Conservation (phyloP, 2,888 invertebrate species). For the Scaptomyza polygonia region DNA sequence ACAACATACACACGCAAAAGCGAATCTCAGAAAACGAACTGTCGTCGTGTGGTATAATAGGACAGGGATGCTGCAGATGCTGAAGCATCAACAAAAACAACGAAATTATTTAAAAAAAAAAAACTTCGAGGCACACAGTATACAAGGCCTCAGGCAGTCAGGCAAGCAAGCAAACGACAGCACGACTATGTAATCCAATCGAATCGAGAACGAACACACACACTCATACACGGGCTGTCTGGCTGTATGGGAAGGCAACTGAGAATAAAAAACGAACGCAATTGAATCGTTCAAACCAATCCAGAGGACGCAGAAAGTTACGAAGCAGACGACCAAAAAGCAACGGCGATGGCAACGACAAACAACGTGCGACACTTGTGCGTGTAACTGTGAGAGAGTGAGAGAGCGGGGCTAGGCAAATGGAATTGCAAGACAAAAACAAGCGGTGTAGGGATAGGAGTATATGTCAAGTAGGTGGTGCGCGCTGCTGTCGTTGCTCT, state of each 20-base stretch:
- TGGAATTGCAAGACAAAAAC: slow-evolving; percentile 46
- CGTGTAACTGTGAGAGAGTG: slow-evolving; percentile 16
- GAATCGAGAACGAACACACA: slow-evolving; percentile 66
- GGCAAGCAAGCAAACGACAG: slow-evolving; percentile 43
- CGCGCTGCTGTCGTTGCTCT: slow-evolving; percentile 2
- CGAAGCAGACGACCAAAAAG: slow-evolving; percentile 64
- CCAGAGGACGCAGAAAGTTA: slow-evolving; percentile 69
- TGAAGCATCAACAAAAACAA: slow-evolving; percentile 53
- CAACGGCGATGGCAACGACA: slow-evolving; percentile 39
- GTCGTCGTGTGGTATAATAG: slow-evolving; percentile 51
- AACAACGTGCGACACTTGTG: slow-evolving; percentile 67
- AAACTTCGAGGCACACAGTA: slow-evolving; percentile 24
- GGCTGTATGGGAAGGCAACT: slow-evolving; percentile 35
- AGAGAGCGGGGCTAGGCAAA: slow-evolving; percentile 37
- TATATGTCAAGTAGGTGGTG: slow-evolving; percentile 31
- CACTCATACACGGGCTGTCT: slow-evolving; percentile 1
- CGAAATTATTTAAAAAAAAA: slow-evolving; percentile 12
- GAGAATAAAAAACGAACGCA: slow-evolving; percentile 72
- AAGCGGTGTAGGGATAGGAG: slow-evolving; percentile 40
- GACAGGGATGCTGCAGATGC: slow-evolving; percentile 54
- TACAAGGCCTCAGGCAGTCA: slow-evolving; percentile 15
- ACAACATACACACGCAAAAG: slow-evolving; percentile 49
- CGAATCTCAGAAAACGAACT: slow-evolving; percentile 72
- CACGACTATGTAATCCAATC: slow-evolving; percentile 74
- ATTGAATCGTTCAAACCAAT: slow-evolving; percentile 73